Percentiles rank a stretch among this genome's conserved stretches.
phyloP scores from a whole-genome alignment of 2,797 vertebrate genomes.

The Loriculus beryllinus region DNA sequence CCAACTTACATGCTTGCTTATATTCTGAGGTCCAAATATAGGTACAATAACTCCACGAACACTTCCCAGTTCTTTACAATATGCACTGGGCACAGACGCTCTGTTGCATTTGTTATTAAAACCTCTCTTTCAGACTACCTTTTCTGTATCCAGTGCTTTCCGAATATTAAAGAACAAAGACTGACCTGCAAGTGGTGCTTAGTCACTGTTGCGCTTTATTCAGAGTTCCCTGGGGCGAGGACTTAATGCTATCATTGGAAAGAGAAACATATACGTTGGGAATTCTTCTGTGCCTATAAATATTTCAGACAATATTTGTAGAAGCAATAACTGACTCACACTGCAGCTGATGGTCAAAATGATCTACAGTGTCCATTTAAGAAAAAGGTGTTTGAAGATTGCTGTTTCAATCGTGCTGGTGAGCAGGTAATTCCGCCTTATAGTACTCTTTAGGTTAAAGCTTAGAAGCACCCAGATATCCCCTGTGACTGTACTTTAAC shows the following conservation, averaged over 20 bases:
- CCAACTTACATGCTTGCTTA: background rate
- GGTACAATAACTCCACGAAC: background rate
- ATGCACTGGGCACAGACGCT: background rate
- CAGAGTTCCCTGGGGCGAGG: background rate
- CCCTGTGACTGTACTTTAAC: background rate
- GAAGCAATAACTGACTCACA: background rate
- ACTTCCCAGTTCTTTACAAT: background rate
- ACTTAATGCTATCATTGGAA: background rate
- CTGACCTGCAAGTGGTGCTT: slow-evolving; percentile 37
- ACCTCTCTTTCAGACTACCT: background rate
- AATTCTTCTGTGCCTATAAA: background rate
- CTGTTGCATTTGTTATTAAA: background rate
- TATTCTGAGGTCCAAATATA: background rate
- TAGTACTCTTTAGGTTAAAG: background rate
- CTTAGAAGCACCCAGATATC: slow-evolving; percentile 11
- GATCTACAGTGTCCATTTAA: background rate
- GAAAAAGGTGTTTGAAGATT: background rate
- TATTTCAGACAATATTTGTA: background rate
- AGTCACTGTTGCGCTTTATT: slow-evolving; percentile 15
- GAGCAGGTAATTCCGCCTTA: background rate
- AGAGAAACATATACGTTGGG: background rate
- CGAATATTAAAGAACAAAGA: background rate
- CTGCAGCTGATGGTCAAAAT: background rate
- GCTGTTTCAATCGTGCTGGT: background rate
- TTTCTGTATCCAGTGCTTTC: background rate